Conservation (phyloP, 2,888 invertebrate species). For the Gerris lacustris region DNA sequence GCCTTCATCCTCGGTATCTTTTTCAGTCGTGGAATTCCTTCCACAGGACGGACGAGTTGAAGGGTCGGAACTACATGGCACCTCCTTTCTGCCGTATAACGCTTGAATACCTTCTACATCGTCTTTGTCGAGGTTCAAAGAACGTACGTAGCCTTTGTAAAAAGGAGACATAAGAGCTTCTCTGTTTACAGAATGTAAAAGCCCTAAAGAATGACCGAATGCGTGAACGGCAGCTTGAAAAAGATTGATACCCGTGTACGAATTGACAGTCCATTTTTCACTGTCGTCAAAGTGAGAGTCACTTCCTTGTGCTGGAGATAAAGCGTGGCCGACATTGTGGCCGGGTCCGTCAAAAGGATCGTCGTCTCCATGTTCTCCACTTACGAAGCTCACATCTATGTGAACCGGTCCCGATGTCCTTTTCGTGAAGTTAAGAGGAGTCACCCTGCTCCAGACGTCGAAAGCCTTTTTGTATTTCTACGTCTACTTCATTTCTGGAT, state of each 20-base stretch:
- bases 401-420: conserved; percentile 51
- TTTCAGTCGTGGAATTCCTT: conserved; percentile 42
- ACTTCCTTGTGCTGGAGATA: conserved; percentile 91
- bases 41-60: conserved; percentile 29
- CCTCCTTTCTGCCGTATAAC: conserved; percentile 23
- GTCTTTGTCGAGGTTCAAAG: conserved; percentile 75
- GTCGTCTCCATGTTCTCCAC: conserved; percentile 85
- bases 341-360: conserved; percentile 94
- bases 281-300: conserved; percentile 96
- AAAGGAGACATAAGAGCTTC: conserved; percentile 94
- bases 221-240: conserved; percentile 95
- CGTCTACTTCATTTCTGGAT: conserved; percentile 57
- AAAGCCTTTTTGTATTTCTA: conserved; percentile 76
- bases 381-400: conserved; percentile 76
- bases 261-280: conserved; percentile 81
- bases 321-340: conserved; percentile 90
- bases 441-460: conserved; percentile 73
- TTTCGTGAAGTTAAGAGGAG: conserved; percentile 67
- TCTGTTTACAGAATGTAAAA: conserved; percentile 85
- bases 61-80: neutral
- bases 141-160: conserved; percentile 80
- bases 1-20: conserved; percentile 42
- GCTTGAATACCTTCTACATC: conserved; percentile 75
- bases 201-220: conserved; percentile 90
- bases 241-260: conserved; percentile 69